Conservation (phyloP, 2,113 vertebrate genomes). For the Synchiropus splendidus region DNA sequence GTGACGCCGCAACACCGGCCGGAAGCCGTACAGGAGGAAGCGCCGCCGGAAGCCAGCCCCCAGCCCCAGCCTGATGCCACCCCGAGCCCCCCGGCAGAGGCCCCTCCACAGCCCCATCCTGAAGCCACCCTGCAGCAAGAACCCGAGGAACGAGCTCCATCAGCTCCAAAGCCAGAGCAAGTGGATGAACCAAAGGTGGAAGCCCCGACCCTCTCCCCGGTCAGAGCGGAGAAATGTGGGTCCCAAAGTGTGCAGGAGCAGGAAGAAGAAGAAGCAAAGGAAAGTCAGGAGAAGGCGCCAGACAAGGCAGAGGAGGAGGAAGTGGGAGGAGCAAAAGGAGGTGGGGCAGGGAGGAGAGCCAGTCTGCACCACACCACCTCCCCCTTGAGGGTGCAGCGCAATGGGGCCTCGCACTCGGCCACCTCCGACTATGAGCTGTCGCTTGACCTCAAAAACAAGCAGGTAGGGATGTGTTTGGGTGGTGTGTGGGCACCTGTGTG, state of each 20-base stretch:
- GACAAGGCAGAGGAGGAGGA: conserved; percentile 70
- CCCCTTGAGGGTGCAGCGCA: conserved; percentile 84
- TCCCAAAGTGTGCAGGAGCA: conserved; percentile 22
- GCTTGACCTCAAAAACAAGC: conserved; percentile 99
- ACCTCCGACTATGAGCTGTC: conserved; percentile 94
- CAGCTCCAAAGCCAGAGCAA: too few species aligned
- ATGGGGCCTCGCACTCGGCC: conserved; percentile 78
- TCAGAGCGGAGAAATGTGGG: conserved; percentile 21
- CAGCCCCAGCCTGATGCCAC: conserved; percentile 13
- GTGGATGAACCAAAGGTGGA: too few species aligned
- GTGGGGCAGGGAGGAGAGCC: conserved; percentile 75
- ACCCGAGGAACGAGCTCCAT: too few species aligned
- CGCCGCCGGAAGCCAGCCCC: neutral
- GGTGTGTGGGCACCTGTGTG: conserved; percentile 1
- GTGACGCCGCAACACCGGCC: conserved; percentile 1
- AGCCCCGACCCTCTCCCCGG: conserved; percentile 7
- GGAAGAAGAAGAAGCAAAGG: conserved; percentile 26
- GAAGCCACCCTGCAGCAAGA: neutral
- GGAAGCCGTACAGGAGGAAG: neutral
- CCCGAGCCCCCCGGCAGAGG: conserved; percentile 1
- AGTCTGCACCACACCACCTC: conserved; percentile 85
- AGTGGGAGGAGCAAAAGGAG: conserved; percentile 69
- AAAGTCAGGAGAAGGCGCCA: conserved; percentile 18
- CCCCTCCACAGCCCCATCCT: neutral
- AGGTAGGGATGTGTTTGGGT: conserved; percentile 76